Conservation (phyloP, 2,797 vertebrate species). For the Hippocampus kuda region DNA sequence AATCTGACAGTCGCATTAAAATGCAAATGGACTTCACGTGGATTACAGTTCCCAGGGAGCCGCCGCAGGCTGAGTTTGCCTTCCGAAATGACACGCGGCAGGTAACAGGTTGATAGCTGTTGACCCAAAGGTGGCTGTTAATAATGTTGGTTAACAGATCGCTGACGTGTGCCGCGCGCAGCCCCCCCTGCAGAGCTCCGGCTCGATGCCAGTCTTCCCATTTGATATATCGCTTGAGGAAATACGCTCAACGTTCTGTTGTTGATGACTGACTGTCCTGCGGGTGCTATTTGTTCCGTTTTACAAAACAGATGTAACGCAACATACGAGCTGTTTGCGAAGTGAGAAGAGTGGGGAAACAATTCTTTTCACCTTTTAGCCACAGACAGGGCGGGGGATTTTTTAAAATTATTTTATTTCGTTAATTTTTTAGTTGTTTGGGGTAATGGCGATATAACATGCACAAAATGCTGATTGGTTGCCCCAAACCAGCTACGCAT, state of each 20-base stretch:
- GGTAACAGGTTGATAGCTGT: constrained; percentile 51
- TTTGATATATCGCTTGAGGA: constrained; percentile 38
- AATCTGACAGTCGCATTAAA: constrained; percentile 66
- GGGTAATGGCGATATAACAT: too few relatives aligned
- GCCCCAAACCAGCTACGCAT: too few relatives aligned
- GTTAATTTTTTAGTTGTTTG: too few relatives aligned
- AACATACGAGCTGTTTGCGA: background rate
- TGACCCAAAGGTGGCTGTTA: constrained; percentile 48
- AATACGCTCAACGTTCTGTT: constrained; percentile 27
- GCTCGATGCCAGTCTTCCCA: constrained; percentile 27
- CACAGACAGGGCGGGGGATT: too few relatives aligned
- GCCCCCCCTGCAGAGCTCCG: constrained; percentile 20
- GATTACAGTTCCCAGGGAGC: constrained; percentile 50
- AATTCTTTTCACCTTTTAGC: too few relatives aligned
- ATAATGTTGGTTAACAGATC: constrained; percentile 37
- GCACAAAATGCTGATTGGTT: too few relatives aligned
- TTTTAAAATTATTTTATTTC: too few relatives aligned
- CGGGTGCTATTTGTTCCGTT: constrained; percentile 30
- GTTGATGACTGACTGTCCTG: constrained; percentile 20
- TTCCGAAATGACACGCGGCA: constrained; percentile 25
- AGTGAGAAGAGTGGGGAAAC: too few relatives aligned
- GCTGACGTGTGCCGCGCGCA: constrained; percentile 18
- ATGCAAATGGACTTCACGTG: constrained; percentile 65
- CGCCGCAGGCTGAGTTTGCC: constrained; percentile 17
- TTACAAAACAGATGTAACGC: constrained; percentile 6